Evolutionary conservation across 1,140 invertebrate genomes (phyloP), one percentile per base, ranked within the genome.

Genomic region (Drosophila virilis): DNA sequence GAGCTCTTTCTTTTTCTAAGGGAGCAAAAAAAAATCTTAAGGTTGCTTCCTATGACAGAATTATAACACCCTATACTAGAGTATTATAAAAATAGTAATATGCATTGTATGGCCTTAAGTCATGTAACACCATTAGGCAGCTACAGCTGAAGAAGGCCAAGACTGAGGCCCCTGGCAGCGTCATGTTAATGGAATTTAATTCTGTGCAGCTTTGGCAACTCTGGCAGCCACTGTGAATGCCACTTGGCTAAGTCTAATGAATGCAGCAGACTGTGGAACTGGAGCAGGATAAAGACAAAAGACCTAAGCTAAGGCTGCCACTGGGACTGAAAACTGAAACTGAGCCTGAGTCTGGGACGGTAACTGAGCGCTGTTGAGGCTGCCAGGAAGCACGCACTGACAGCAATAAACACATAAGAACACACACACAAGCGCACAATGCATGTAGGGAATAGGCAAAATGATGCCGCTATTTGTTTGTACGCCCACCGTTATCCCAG

Each of bases 191-290:
- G 80, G 65, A 89, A 88, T 83, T 89, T 89, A 88, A 83, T 74
- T 71, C 79, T 66, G 57, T 73, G 22, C 60, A 51, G 45, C 46
- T 40, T 51, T 52, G 64, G 40, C 22, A 69, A 62, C 51, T 58
- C 33, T 28, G 22, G 46, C 32, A 52, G 28, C 35, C 45, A 43
- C 37, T 52, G 35, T 57, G 70, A 59, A 46, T 67, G 71, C 75
- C 82, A 89, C 84, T 80, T 88, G 83, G 84, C 84, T 78, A 69
- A 70, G 77, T 80, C 73, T 83, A 84, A 89, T 89, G 83, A 88
- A 88, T 84, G 85, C 84, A 89, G 77, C 71, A 89, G 84, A 84
- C 84, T 89, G 80, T 89, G 84, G 55, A 84, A 84, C 73, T 84
- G 74, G 84, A 75, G 82, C 77, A 88, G 80, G 58, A 72, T 66